These are phyloP conservation scores for Phengaris alcon DNA, from an alignment of 2,888 invertebrate genomes.

Conservation along the genomic window DNA sequence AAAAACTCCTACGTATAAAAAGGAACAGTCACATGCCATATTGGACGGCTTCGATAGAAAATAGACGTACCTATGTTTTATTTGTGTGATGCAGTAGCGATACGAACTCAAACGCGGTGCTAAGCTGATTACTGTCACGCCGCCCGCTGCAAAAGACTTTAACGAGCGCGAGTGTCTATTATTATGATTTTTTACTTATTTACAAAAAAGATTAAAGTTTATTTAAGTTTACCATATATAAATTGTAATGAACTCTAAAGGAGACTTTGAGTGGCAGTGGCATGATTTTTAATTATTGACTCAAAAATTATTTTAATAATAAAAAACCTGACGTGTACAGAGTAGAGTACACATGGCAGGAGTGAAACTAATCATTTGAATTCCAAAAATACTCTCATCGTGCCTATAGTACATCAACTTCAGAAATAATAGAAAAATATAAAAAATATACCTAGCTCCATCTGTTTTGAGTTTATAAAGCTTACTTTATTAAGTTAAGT, in stretches of 20 bases:
- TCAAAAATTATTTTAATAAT: no score
- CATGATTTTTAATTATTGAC: background rate
- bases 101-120: constrained; percentile 15
- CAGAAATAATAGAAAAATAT: no score
- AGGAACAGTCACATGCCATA: constrained; percentile 1
- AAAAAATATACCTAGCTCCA: no score
- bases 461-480: no score
- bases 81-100: constrained; percentile 31
- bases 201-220: constrained; percentile 8
- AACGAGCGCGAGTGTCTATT: constrained; percentile 29
- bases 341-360: no score
- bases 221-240: background rate
- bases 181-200: constrained; percentile 14
- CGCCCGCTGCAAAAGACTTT: constrained; percentile 30
- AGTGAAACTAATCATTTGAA: no score
- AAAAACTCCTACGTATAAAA: background rate
- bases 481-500: no score
- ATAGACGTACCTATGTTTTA: constrained; percentile 29
- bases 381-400: no score
- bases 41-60: constrained; percentile 21
- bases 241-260: constrained; percentile 18
- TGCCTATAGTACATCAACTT: no score
- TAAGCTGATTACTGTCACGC: constrained; percentile 31
- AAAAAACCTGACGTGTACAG: no score
- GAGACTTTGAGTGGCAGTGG: background rate